Base-by-base conservation (phyloP, 2,113 vertebrate species). In the Copsychus sechellarum region DNA sequence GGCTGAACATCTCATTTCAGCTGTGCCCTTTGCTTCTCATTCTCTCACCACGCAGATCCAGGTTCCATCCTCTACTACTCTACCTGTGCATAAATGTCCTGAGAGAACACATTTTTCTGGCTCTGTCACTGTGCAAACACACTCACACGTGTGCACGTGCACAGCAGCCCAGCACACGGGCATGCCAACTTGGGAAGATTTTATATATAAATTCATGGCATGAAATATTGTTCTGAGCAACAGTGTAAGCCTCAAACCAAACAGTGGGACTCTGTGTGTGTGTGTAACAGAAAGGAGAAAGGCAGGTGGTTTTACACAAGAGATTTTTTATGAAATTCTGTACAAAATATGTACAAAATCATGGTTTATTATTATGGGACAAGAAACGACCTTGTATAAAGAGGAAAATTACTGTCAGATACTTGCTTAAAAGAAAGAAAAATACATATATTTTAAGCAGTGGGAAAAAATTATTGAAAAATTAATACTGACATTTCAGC, bases 91-190 rank as follows among this genome's bases (percentile, higher is more conserved):
- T 3, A 5, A 38, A 22, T 9, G 24, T 4, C n/a, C 64, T 1
- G 21, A 38, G 28, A 25, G 5, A 66, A n/a, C 18, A 36, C 28
- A 15, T 28, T 5, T 1, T 24, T 24, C 25, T 67, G 3, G 0
- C 43, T 36, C 70, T 17, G 42, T 16, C 38, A 11, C 1, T 1
- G 10, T 28, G 11, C 28, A 29, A 6, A 15, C 34, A 23, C 72
- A 40, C 34, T 34, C 25, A 65, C 36, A 62, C 1, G 0, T 19
- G 14, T 7, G 29, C 11, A 34, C 16, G 1, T 0, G 8, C 16
- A 60, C 11, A 2, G 25, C 33, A 31, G 4, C 42, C 20, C 36
- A 31, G 50, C 36, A 70, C 11, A 7, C 1, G 14, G n/a, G 6
- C 45, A 28, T 0, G 1, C 15, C 29, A 3, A 2, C 25, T 54